Evolutionary conservation across 2,888 invertebrate species (phyloP), one percentile per base, ranked within the genome.

Genomic region (Diaphora mendica): DNA sequence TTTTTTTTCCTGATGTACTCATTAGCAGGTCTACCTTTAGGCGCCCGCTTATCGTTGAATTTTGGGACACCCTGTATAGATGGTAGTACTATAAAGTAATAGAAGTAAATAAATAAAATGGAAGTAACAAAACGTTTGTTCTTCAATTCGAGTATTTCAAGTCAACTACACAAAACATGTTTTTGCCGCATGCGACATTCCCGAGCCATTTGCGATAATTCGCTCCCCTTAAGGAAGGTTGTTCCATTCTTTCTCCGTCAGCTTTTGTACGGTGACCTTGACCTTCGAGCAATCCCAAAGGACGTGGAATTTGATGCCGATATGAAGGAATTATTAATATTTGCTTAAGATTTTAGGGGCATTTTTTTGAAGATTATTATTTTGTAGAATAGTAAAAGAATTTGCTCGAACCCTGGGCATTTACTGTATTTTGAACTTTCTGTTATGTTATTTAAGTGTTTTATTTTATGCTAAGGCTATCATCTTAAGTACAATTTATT

Each of bases 121-220:
- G 3, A 26, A 62, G 62, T 17, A 17, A 62, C 26, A 62, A 59
- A 59, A 59, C 26, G 26, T 59, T 62, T 30, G 4, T 26, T 55
- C 5, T 26, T 26, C 13, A 59, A 44, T 17, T 44, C 26, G 17
- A 30, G 30, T 30, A 48, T 48, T 26, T 3, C 30, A 55, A 55
- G 26, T 55, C 39, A 35, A 68, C 35, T 55, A 75, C 26, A 75
- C 67, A 72, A 73, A 76, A 76, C 79, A 73, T 79, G 82, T 80
- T 79, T 79, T 77, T 82, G 77, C 51, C 72, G 83, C 73, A 81
- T 81, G 78, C 77, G 82, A 80, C 79, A 82, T 81, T 80, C 77
- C 70, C 76, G 48, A 76, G 70, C 74, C 77, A 82, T 81, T 82
- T 78, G 74, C 72, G 83, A 77, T 77, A 79, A 82, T 78, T 74